Conservation (phyloP, 2,888 invertebrate species). For the Chrysolina americana region DNA sequence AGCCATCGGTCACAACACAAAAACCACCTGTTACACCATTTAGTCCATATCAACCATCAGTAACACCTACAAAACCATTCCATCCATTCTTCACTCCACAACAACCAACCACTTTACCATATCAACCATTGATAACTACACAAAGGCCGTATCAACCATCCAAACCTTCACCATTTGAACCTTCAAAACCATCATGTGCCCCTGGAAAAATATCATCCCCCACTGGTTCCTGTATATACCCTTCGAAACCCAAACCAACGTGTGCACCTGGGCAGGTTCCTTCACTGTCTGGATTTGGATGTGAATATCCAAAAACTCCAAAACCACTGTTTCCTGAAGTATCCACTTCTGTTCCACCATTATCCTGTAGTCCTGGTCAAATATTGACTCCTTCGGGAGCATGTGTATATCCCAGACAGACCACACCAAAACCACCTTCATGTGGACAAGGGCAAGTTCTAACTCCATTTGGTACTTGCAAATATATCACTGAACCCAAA, state of each 20-base stretch:
- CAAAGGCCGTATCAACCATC: constrained; percentile 46
- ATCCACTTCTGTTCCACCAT: neutral
- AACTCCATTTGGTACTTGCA: constrained; percentile 46
- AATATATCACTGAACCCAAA: constrained; percentile 34
- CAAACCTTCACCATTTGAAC: constrained; percentile 3
- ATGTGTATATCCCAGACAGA: constrained; percentile 40
- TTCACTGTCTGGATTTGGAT: constrained; percentile 36
- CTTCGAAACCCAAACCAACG: constrained; percentile 35
- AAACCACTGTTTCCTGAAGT: constrained; percentile 32
- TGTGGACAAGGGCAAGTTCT: constrained; percentile 47
- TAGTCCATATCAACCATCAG: constrained; percentile 44
- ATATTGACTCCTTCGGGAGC: constrained; percentile 33
- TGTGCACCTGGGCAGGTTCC: constrained; percentile 43
- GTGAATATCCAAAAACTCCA: constrained; percentile 43
- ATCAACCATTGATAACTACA: constrained; percentile 45
- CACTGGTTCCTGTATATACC: constrained; percentile 47
- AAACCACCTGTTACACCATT: constrained; percentile 47
- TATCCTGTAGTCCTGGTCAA: constrained; percentile 43
- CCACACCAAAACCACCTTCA: constrained; percentile 19
- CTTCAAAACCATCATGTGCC: constrained; percentile 38
- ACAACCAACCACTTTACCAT: constrained; percentile 46
- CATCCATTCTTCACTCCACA: constrained; percentile 46
- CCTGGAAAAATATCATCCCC: constrained; percentile 50
- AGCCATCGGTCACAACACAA: constrained; percentile 48
- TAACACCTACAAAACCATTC: constrained; percentile 46